Conservation (phyloP, 2,113 vertebrate genomes). For the Actinemys pallida region DNA sequence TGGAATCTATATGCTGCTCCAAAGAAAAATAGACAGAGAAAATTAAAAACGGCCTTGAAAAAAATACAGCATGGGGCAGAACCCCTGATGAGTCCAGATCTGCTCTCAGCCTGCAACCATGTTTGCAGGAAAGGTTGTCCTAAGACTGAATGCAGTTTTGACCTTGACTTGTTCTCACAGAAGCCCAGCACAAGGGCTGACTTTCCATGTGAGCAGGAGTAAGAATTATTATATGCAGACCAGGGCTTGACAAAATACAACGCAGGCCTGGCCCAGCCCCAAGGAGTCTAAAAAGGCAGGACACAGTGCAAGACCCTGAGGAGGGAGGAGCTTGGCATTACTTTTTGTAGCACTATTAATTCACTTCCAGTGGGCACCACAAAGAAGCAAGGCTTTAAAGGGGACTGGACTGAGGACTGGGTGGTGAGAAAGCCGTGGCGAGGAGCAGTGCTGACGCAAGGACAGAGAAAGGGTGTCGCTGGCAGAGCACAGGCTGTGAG, state of each 20-base stretch:
- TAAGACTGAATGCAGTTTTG: not conserved
- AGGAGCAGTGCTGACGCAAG: not conserved
- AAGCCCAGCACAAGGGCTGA: not conserved
- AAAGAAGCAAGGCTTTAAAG: not conserved
- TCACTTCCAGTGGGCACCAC: not conserved
- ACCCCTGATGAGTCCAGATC: not conserved
- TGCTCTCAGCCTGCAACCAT: not conserved
- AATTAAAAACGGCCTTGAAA: not conserved
- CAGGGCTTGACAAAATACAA: rapidly evolving
- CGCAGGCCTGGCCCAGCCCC: not conserved
- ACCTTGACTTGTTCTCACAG: not conserved
- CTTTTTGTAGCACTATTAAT: not conserved
- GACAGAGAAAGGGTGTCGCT: not conserved
- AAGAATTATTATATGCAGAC: rapidly evolving
- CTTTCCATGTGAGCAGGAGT: not conserved
- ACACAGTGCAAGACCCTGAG: not conserved
- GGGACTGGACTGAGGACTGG: not conserved
- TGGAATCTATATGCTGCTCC: not conserved
- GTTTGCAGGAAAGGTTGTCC: not conserved
- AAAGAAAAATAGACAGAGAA: not conserved
- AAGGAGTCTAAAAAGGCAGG: not conserved
- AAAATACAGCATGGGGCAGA: not conserved
- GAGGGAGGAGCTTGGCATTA: not conserved
- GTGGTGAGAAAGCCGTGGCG: not conserved
- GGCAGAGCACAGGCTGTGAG: not conserved